Conservation (phyloP, 2,797 vertebrate genomes). For the Moxostoma hubbsi region DNA sequence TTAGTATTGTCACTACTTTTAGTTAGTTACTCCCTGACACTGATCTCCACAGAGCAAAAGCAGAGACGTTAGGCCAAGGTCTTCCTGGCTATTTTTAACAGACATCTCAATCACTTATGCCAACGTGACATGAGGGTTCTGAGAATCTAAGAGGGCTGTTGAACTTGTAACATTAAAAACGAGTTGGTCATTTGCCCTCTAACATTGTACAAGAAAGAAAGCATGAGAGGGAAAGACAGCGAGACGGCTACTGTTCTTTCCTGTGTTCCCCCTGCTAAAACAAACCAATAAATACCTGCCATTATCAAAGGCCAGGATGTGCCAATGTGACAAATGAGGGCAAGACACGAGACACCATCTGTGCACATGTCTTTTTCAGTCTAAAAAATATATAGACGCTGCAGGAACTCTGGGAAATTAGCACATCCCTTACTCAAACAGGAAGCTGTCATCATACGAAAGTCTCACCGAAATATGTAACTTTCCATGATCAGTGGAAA, state of each 20-base stretch:
- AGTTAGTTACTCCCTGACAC: too few relatives aligned
- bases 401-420: conserved; percentile 74
- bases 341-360: conserved; percentile 55
- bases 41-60: conserved; percentile 2
- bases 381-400: conserved; percentile 63
- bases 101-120: conserved; percentile 12
- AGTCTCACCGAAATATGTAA: conserved; percentile 65
- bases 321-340: conserved; percentile 56
- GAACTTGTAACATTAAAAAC: conserved; percentile 48
- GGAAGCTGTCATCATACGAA: conserved; percentile 69
- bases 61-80: conserved; percentile 28
- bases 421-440: conserved; percentile 68
- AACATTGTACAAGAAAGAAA: conserved; percentile 37
- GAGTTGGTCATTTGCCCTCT: conserved; percentile 34
- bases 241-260: conserved; percentile 41
- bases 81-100: conserved; percentile 45
- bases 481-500: conserved; percentile 60
- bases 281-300: conserved; percentile 61
- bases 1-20: too few relatives aligned
- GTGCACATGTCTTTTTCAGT: conserved; percentile 35
- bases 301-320: conserved; percentile 62
- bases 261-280: conserved; percentile 50
- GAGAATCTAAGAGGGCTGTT: conserved; percentile 23
- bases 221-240: conserved; percentile 37
- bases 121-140: conserved; percentile 10